A percentile compares a stretch with the other conserved stretches of the same genome.
These are phyloP conservation scores for Oreochromis niloticus DNA, from an alignment of 2,113 vertebrate genomes.

Conservation along the genomic window DNA sequence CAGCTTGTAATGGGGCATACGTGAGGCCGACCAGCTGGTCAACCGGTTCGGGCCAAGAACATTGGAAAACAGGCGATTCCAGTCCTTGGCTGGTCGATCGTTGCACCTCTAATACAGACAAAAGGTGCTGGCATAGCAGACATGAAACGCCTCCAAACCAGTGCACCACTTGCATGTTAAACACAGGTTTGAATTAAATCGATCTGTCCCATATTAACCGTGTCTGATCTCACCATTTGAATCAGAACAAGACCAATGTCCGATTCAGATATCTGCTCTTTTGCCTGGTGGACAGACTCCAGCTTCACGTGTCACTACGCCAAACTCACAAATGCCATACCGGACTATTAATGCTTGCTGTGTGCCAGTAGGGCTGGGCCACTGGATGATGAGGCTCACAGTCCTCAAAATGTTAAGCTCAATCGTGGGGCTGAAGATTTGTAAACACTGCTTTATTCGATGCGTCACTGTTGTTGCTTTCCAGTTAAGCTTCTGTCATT, in stretches of 20 bases:
- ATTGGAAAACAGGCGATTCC: background rate
- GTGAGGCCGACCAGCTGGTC: background rate
- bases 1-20: background rate
- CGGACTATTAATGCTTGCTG: background rate
- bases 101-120: background rate
- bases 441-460: background rate
- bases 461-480: background rate
- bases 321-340: background rate
- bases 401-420: background rate
- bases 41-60: rapidly evolving
- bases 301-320: background rate
- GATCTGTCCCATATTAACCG: background rate
- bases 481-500: background rate
- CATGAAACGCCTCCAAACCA: background rate
- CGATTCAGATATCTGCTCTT: background rate
- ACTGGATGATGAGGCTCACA: background rate
- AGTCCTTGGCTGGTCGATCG: background rate
- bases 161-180: background rate
- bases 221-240: background rate
- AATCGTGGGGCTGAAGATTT: background rate
- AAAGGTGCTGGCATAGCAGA: background rate
- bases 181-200: background rate
- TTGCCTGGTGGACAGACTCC: background rate
- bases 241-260: background rate
- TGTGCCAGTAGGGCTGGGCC: background rate